Evolutionary conservation across 2,113 vertebrate genomes (phyloP), one percentile per base, ranked within the genome.

Genomic region (Callospermophilus lateralis): DNA sequence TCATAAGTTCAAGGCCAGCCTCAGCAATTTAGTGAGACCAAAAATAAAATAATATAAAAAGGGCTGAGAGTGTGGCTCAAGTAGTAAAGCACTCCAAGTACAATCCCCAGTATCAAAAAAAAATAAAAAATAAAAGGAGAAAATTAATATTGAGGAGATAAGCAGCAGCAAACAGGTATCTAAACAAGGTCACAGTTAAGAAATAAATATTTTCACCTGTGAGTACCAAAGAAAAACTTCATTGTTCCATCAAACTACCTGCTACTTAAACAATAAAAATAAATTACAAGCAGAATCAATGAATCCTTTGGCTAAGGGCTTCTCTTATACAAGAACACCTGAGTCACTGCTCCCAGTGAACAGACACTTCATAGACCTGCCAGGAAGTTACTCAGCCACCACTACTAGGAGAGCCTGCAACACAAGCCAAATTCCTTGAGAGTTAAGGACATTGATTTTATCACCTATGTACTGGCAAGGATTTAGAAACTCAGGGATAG

Each of bases 111-210:
- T 63, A 26, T 63, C 8, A 63, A 63, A 26, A 63, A 63, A 61
- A 61, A 58, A 22, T n/a, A n/a, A n/a, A n/a, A 19, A 1, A 55
- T 93, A 24, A 22, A 24, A 22, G 6, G 20, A 58, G 55, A 92
- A 85, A 91, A 92, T 81, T 61, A 91, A 48, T 34, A 61, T 16
- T 26, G 16, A 78, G 53, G 19, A 81, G 55, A 39, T 8, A 89
- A 77, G 45, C 11, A 83, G 26, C 34, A 78, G 28, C 4, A 68
- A 16, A n/a, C 10, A 81, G 34, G 4, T 39, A 65, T 34, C 72
- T 86, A 17, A 83, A 61, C 22, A 79, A 93, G 19, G 12, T 65
- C 53, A 58, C 37, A 37, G 26, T 73, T 91, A 39, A 94, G 73
- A 85, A 94, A 67, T 22, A 32, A 92, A 78, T 15, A 39, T 3